These are phyloP conservation scores for Venustaconcha ellipsiformis DNA, from an alignment of 1,140 invertebrate genomes.

Conservation along the genomic window DNA sequence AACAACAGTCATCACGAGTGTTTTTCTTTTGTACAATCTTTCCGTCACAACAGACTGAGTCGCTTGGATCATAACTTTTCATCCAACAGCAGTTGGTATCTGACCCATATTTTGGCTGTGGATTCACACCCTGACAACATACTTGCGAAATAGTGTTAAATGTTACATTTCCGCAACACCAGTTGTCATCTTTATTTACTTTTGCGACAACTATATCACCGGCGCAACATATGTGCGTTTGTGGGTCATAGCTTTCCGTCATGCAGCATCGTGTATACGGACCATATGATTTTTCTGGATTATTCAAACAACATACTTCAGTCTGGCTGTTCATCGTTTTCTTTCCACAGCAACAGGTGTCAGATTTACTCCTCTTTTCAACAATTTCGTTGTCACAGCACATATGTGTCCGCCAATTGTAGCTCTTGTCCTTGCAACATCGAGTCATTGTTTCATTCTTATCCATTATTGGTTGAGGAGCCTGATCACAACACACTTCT, in stretches of 20 bases:
- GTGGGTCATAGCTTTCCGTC: constrained; percentile 15
- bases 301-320: constrained; percentile 28
- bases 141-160: constrained; percentile 19
- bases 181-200: constrained; percentile 23
- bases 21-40: constrained; percentile 14
- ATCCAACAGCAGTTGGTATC: constrained; percentile 7
- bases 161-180: constrained; percentile 28
- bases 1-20: constrained; percentile 26
- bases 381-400: constrained; percentile 19
- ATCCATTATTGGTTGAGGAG: constrained; percentile 5
- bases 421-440: constrained; percentile 22
- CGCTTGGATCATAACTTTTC: constrained; percentile 7
- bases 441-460: constrained; percentile 13
- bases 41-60: constrained; percentile 18
- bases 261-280: constrained; percentile 12
- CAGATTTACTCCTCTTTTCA: constrained; percentile 13
- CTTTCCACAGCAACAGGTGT: constrained; percentile 29
- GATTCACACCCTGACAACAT: constrained; percentile 26
- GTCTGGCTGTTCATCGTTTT: constrained; percentile 22
- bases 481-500: constrained; percentile 21
- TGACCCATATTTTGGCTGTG: neutral
- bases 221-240: constrained; percentile 23
- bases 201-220: constrained; percentile 14
- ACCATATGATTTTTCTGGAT: constrained; percentile 20
- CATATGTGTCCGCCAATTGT: constrained; percentile 16